phyloP scores from a whole-genome alignment of 2,888 invertebrate genomes.

The Drosophila mimica region DNA sequence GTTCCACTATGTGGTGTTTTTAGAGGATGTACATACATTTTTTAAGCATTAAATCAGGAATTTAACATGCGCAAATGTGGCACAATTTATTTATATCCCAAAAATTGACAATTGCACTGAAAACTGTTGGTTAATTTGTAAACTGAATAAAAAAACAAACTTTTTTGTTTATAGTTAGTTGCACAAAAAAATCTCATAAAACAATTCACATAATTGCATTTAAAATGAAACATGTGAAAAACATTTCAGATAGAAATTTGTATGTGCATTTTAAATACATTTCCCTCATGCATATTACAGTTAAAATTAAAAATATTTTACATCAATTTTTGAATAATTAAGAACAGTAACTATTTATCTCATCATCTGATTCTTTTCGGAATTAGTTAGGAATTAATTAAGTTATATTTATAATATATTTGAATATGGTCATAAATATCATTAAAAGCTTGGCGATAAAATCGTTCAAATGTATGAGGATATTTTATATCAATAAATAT shows the following conservation, averaged over 20 bases:
- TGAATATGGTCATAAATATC: background rate
- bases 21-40: constrained; percentile 25
- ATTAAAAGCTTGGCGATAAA: background rate
- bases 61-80: constrained; percentile 49
- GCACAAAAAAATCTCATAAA: constrained; percentile 33
- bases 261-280: background rate
- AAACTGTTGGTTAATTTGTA: constrained; percentile 57
- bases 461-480: background rate
- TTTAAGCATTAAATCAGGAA: constrained; percentile 57
- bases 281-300: background rate
- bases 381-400: too few species aligned
- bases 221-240: constrained; percentile 18
- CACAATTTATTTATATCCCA: constrained; percentile 51
- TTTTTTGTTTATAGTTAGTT: constrained; percentile 34
- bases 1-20: constrained; percentile 33
- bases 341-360: background rate
- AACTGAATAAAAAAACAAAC: constrained; percentile 66
- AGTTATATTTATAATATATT: background rate
- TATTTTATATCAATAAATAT: background rate
- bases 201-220: constrained; percentile 62
- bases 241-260: background rate
- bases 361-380: background rate
- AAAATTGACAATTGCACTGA: constrained; percentile 29
- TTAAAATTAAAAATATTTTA: background rate
- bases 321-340: background rate